phyloP scores from a whole-genome alignment of 2,113 vertebrate species.

The Ahaetulla prasina region DNA sequence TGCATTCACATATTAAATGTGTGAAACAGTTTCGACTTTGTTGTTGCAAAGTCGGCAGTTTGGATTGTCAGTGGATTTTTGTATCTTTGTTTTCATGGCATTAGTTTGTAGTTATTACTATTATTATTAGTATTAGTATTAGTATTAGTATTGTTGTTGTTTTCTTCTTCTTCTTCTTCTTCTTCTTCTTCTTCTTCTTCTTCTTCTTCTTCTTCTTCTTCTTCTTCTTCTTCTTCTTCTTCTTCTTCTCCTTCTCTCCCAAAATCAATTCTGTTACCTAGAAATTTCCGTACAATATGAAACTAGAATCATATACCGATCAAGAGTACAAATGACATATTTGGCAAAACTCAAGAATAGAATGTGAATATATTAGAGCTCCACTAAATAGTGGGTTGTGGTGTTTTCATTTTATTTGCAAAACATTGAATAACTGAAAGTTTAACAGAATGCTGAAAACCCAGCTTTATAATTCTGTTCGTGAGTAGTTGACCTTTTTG shows the following conservation, averaged over 20 bases:
- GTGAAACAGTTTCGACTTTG: too few relatives aligned
- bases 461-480: background rate
- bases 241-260: background rate
- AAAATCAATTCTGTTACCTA: background rate
- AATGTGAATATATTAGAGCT: background rate
- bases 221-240: too few relatives aligned
- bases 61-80: too few relatives aligned
- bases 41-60: too few relatives aligned
- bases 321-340: background rate
- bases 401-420: background rate
- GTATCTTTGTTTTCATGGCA: too few relatives aligned
- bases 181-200: too few relatives aligned
- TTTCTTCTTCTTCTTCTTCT: too few relatives aligned
- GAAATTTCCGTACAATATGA: background rate
- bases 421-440: background rate
- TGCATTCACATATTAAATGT: too few relatives aligned
- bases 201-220: too few relatives aligned
- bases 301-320: background rate
- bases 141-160: too few relatives aligned
- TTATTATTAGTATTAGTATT: too few relatives aligned
- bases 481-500: conserved; percentile 25
- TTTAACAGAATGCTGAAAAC: background rate
- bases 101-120: too few relatives aligned
- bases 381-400: background rate
- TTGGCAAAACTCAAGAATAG: background rate